A percentile compares a stretch with the other conserved stretches of the same genome.
Evolutionary conservation across 2,797 vertebrate genomes (phyloP).

Genomic region (Coregonus ussuriensis): DNA sequence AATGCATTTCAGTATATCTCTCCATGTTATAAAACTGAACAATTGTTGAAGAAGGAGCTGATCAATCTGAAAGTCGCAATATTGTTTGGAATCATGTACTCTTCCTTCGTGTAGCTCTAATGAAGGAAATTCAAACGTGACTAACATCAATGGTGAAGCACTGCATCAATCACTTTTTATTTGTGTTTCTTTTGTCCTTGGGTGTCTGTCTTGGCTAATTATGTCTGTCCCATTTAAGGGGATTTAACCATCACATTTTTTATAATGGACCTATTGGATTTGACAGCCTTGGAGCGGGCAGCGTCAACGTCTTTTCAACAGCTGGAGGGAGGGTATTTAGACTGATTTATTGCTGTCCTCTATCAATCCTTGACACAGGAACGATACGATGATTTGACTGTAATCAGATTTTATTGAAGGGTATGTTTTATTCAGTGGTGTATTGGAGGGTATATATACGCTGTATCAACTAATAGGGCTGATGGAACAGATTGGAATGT

Average conservation of each 20-base stretch:
- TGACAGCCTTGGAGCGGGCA: slow-evolving; percentile 8
- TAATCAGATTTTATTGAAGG: not conserved
- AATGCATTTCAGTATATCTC: too few species aligned
- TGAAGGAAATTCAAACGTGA: not conserved
- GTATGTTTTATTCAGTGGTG: not conserved
- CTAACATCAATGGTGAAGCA: not conserved
- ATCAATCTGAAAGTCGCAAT: not conserved
- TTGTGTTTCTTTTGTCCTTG: slow-evolving; percentile 9
- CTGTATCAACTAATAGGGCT: too few species aligned
- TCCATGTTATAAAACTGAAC: too few species aligned
- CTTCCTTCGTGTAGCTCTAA: not conserved
- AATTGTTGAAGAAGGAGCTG: too few species aligned
- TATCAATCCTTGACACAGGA: not conserved
- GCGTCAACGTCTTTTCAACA: not conserved
- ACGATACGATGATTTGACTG: not conserved
- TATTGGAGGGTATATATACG: too few species aligned
- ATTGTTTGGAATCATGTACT: not conserved
- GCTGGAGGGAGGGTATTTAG: not conserved
- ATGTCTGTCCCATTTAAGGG: not conserved
- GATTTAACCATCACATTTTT: slow-evolving; percentile 3
- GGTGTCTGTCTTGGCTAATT: slow-evolving; percentile 10
- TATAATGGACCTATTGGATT: slow-evolving; percentile 12
- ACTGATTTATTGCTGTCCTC: slow-evolving; percentile 4
- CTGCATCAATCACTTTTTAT: not conserved
- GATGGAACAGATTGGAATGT: too few species aligned